Base-by-base conservation (phyloP, 2,113 vertebrate genomes). In the Neotragus pygmaeus region DNA sequence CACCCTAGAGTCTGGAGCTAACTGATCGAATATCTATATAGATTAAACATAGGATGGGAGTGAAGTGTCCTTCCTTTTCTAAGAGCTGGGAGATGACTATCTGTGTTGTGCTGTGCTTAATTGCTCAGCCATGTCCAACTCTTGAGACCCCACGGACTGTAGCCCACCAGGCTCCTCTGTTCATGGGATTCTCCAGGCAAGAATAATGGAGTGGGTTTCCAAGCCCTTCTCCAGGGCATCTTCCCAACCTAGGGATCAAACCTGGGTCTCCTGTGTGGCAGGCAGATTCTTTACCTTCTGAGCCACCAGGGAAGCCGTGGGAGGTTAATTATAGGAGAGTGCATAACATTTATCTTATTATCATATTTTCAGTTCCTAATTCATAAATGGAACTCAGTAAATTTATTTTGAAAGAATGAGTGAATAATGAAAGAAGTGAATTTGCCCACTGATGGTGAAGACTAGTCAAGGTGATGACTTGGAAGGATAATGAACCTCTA, bases 371-470 rank as follows among this genome's bases (percentile, higher is more conserved):
- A 51, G 36, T 66, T 91, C 28, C 14, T 66, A 81, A 90, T 66
- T 53, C 23, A 55, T 21, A 49, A 53, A 58, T 36, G 8, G 64
- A 87, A 6, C 25, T 86, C 62, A 55, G 47, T 92, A 90, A 90
- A 81, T 85, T 43, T 36, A 25, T 90, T 91, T 90, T 89, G 43
- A 94, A 80, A 85, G 88, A 97, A 49, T 84, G 66, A 95, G 39
- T 91, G 27, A 96, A 70, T 75, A 92, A 92, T 88, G 58, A 39
- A 88, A 86, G 45, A 92, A 88, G 30, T 64, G 66, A 47, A 6
- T 27, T 87, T 77, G 8, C 17, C 39, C 2, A 30, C 25, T 77
- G 21, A n/a, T 55, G 66, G 25, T 92, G 88, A 92, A 90, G 84
- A 62, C 64, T 94, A 87, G 39, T 70, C 43, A 77, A 47, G 36